These are phyloP conservation scores for Alviniconcha marisindica DNA, from an alignment of 1,140 invertebrate species.

Conservation along the genomic window DNA sequence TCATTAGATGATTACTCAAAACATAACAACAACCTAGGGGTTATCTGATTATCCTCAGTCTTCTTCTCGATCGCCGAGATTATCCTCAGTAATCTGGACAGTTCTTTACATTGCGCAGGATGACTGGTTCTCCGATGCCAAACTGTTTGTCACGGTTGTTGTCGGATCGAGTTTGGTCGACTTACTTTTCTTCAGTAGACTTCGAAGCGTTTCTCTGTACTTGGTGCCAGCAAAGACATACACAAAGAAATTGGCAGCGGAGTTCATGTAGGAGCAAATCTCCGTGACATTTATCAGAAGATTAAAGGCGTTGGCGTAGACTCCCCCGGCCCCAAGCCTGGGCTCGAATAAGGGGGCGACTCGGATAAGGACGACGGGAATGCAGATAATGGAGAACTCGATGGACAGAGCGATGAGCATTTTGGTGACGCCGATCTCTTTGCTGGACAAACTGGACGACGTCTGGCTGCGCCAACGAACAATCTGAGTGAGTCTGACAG, in stretches of 20 bases:
- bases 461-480: not conserved
- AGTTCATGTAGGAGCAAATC: not conserved
- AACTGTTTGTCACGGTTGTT: too few species aligned
- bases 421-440: conserved; percentile 15
- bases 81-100: too few species aligned
- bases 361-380: not conserved
- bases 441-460: not conserved
- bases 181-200: too few species aligned
- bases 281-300: not conserved
- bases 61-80: too few species aligned
- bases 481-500: not conserved
- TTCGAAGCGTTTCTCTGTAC: not conserved
- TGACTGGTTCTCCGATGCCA: too few species aligned
- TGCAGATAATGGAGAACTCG: not conserved
- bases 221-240: not conserved
- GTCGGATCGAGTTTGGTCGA: too few species aligned
- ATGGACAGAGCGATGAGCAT: conserved; percentile 7
- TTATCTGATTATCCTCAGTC: too few species aligned
- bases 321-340: not conserved
- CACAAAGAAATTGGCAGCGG: not conserved
- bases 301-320: not conserved
- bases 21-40: too few species aligned
- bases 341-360: not conserved
- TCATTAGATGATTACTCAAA: too few species aligned
- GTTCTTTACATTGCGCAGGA: too few species aligned